A percentile compares a stretch with the other conserved stretches of the same genome.
phyloP scores from a whole-genome alignment of 2,888 invertebrate species.

The Rhagophthalmus giganteus region DNA sequence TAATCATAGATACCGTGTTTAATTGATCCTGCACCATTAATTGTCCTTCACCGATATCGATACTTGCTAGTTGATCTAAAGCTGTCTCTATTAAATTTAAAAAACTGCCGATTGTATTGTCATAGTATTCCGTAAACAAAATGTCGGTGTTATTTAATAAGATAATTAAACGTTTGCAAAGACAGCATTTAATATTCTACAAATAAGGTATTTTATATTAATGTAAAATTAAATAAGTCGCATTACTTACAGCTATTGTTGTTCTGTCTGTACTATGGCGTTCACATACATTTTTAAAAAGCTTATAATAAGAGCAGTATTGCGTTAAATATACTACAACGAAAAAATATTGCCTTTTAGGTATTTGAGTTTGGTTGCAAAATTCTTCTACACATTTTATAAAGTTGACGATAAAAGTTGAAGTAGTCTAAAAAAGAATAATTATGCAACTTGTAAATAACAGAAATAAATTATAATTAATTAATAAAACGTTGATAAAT shows the following conservation, averaged over 20 bases:
- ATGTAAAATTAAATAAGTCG: not conserved
- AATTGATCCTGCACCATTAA: constrained; percentile 25
- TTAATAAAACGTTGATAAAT: not conserved
- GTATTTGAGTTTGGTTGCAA: not conserved
- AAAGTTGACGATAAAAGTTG: constrained; percentile 3
- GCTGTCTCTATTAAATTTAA: constrained; percentile 49
- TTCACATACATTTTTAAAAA: constrained; percentile 7
- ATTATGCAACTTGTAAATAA: not conserved
- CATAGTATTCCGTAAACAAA: constrained; percentile 21
- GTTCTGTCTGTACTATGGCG: not conserved
- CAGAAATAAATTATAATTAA: not conserved
- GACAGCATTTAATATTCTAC: constrained; percentile 42
- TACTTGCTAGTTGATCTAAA: constrained; percentile 44
- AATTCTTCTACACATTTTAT: constrained; percentile 1
- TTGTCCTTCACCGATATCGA: constrained; percentile 36
- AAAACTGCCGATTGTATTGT: constrained; percentile 41
- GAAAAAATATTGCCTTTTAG: constrained; percentile 9
- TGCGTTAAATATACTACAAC: constrained; percentile 6
- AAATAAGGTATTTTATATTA: constrained; percentile 1
- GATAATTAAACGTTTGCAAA: constrained; percentile 38
- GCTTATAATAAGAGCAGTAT: constrained; percentile 9
- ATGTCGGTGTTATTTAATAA: constrained; percentile 39
- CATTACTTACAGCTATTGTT: constrained; percentile 5
- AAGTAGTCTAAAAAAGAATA: constrained; percentile 9
- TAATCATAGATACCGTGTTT: constrained; percentile 35